phyloP scores from a whole-genome alignment of 2,113 vertebrate species.

The Melospiza melodia region DNA sequence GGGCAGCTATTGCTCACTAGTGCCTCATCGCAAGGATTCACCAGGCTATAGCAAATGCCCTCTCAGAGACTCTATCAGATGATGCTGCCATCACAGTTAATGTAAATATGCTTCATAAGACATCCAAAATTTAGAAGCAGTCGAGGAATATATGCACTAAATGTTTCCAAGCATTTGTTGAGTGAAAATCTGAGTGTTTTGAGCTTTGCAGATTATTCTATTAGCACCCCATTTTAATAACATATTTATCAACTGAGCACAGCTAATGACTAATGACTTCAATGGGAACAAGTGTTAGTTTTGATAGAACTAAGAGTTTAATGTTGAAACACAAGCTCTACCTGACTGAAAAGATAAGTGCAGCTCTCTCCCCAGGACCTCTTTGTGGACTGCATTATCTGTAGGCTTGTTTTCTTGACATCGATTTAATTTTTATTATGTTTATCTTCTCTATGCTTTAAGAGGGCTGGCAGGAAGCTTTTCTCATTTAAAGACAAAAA shows the following conservation, averaged over 20 bases:
- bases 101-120: neutral
- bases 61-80: neutral
- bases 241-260: neutral
- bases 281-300: neutral
- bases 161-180: neutral
- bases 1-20: neutral
- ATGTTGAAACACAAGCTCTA: neutral
- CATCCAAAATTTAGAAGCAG: neutral
- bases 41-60: neutral
- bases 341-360: neutral
- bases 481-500: neutral
- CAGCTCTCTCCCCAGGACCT: neutral
- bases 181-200: neutral
- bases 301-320: neutral
- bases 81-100: neutral
- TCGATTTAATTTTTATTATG: neutral
- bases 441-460: neutral
- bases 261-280: neutral
- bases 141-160: neutral
- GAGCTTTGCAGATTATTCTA: neutral
- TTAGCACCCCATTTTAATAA: neutral
- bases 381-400: neutral
- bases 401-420: neutral
- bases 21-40: neutral
- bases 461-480: neutral